phyloP scores from a whole-genome alignment of 2,888 invertebrate genomes.

The Octonoba sinensis region DNA sequence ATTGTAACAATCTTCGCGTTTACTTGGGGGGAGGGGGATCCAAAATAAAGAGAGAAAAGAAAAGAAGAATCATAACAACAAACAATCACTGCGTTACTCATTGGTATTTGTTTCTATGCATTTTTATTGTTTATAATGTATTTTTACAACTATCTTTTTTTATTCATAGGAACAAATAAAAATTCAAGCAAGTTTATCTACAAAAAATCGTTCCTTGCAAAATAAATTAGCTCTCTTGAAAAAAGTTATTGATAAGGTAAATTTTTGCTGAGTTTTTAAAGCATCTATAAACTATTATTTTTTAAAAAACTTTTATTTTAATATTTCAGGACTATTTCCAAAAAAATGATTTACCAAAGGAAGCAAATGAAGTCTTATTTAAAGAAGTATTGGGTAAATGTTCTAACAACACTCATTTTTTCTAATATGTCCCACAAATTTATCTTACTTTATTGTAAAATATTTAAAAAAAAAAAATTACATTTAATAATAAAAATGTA shows the following conservation, averaged over 20 bases:
- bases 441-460: too few species aligned
- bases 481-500: not conserved
- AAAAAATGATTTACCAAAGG: constrained; percentile 4
- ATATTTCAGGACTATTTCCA: constrained; percentile 24
- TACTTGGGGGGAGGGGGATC: too few species aligned
- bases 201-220: constrained; percentile 2
- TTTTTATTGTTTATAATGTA: too few species aligned
- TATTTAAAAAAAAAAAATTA: too few species aligned
- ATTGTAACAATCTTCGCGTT: too few species aligned
- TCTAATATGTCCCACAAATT: too few species aligned
- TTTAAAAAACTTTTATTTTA: not conserved
- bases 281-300: not conserved
- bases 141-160: too few species aligned
- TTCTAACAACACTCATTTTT: too few species aligned
- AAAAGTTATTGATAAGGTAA: constrained; percentile 19
- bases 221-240: constrained; percentile 18
- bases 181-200: not conserved
- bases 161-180: not conserved
- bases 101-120: too few species aligned
- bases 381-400: constrained; percentile 17
- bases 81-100: too few species aligned
- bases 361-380: constrained; percentile 8
- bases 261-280: not conserved
- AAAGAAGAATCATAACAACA: too few species aligned
- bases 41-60: too few species aligned